Base-by-base conservation (phyloP, 2,113 vertebrate genomes). In the Capreolus pygargus region DNA sequence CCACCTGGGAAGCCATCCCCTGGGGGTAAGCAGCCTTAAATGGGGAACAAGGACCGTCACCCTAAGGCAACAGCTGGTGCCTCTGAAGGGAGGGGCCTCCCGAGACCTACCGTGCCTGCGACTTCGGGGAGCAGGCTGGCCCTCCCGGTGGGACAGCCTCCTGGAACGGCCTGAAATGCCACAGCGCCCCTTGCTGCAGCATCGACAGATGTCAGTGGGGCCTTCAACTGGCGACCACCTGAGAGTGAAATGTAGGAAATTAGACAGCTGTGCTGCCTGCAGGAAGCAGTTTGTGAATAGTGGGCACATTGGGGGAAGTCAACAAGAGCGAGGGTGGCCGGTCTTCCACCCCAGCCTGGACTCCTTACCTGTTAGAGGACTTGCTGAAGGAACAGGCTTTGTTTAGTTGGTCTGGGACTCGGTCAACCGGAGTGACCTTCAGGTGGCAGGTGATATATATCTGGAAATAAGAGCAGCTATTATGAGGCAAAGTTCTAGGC, bases 371-470 rank as follows among this genome's bases (percentile, higher is more conserved):
- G 1, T 94, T 96, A 7, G 67, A 96, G 15, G 97, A 64, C 97
- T 98, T 98, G 94, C 60, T 95, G 91, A 98, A 99, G 58, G 98
- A 99, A 25, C 99, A 99, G 60, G 99, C 99, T 76, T 99, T 99
- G 98, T 98, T 98, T 54, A 97, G 84, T 17, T 91, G 64, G 58
- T 99, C 98, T 1, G 98, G 98, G 87, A 28, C 89, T n/a, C 86
- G 98, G 74, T 89, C 61, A 52, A 67, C 95, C 0, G 54, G 83
- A 47, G 95, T 83, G 11, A 98, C 98, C 81, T 98, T 98, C 94
- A 99, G 97, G 3, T 97, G 97, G 33, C 98, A 99, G 57, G 98
- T 98, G n/a, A 99, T 98, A 2, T 98, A 99, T 15, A 98, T 52
- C 98, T 99, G 78, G 90, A 95, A 94, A 4, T 45, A 52, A 95